Conservation (phyloP, 2,888 invertebrate genomes). For the Sinopyrophorus schimmeli region DNA sequence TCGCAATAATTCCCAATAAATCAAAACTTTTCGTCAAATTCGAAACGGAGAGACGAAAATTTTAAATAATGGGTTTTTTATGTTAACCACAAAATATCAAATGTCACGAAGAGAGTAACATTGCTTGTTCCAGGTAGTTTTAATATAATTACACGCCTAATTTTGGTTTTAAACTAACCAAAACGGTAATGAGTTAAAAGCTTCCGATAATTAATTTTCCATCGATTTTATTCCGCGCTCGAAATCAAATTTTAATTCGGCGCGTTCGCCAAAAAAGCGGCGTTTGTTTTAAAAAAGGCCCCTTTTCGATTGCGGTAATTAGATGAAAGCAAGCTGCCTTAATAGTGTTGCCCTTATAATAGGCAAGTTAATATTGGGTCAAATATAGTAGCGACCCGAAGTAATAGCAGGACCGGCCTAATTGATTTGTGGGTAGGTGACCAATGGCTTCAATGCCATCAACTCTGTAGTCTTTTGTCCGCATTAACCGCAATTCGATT, state of each 20-base stretch:
- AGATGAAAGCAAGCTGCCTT: constrained; percentile 11
- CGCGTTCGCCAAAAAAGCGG: too few relatives aligned
- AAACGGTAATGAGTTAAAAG: constrained; percentile 14
- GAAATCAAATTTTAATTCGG: too few relatives aligned
- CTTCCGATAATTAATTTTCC: constrained; percentile 3
- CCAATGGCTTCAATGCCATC: constrained; percentile 25
- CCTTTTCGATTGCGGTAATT: constrained; percentile 9
- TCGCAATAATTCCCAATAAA: too few relatives aligned
- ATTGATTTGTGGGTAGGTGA: constrained; percentile 30
- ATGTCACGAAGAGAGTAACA: too few relatives aligned
- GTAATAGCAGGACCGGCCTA: constrained; percentile 22
- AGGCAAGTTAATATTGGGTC: constrained; percentile 20
- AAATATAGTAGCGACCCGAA: constrained; percentile 21
- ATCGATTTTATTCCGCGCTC: too few relatives aligned
- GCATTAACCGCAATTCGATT: constrained; percentile 27
- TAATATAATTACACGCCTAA: constrained; percentile 7
- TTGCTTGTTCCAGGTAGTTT: neutral
- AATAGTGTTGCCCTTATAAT: constrained; percentile 19
- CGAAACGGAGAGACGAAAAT: too few relatives aligned
- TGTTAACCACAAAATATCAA: too few relatives aligned
- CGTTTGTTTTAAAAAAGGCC: neutral
- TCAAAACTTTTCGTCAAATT: too few relatives aligned
- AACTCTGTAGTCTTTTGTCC: constrained; percentile 28
- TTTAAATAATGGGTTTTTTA: too few relatives aligned
- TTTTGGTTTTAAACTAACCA: constrained; percentile 16